Percentiles rank a stretch among this genome's conserved stretches.
These are phyloP conservation scores for Rhogogaster chlorosoma DNA, from an alignment of 2,888 invertebrate species.

Conservation along the genomic window DNA sequence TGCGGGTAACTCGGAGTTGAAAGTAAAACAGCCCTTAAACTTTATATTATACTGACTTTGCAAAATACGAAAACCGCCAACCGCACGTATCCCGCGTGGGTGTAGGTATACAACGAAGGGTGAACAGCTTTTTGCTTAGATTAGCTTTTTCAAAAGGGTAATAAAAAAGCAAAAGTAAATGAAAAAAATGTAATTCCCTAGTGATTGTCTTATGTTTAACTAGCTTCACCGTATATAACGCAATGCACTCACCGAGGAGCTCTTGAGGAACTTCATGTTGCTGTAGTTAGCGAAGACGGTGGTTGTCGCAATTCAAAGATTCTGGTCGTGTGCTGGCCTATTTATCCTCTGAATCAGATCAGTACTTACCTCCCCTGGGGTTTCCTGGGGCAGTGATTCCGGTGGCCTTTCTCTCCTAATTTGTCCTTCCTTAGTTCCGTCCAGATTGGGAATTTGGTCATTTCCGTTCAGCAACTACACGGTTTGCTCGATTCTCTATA, in stretches of 20 bases:
- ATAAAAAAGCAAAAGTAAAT: background rate
- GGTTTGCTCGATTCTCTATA: constrained; percentile 21
- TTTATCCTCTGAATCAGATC: constrained; percentile 49
- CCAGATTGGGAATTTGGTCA: constrained; percentile 44
- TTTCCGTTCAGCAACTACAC: constrained; percentile 46
- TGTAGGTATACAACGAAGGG: background rate
- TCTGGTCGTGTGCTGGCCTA: constrained; percentile 40
- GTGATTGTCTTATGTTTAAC: constrained; percentile 11
- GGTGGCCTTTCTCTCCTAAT: constrained; percentile 50
- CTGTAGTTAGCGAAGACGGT: constrained; percentile 32
- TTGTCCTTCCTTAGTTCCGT: constrained; percentile 47
- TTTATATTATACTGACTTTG: constrained; percentile 39
- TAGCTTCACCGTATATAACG: constrained; percentile 2
- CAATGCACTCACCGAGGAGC: constrained; percentile 20
- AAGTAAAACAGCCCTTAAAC: constrained; percentile 29
- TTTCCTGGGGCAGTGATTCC: constrained; percentile 32
- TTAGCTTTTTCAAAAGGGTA: background rate
- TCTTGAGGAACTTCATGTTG: constrained; percentile 45
- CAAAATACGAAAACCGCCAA: constrained; percentile 39
- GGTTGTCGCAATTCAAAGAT: constrained; percentile 48
- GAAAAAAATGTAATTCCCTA: background rate
- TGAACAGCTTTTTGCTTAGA: constrained; percentile 24
- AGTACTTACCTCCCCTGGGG: background rate
- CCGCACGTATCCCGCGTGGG: constrained; percentile 15
- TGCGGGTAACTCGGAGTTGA: background rate